Base-by-base conservation (phyloP, 1,140 invertebrate genomes). In the Eurytemora carolleeae region DNA sequence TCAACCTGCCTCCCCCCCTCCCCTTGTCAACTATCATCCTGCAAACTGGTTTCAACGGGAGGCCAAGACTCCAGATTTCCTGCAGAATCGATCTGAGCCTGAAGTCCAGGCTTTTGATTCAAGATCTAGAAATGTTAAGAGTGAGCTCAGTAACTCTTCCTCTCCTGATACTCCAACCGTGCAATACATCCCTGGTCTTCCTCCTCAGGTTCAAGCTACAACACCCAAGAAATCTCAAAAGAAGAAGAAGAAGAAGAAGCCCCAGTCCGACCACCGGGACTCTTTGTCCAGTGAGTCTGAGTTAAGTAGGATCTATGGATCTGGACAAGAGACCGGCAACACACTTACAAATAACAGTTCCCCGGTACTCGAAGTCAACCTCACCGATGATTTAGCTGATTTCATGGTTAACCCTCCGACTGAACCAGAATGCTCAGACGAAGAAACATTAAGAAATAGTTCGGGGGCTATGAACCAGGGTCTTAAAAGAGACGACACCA, bases 1-100 rank as follows among this genome's bases (percentile, higher is more conserved):
- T 23, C n/a, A n/a, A 16, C 60, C 60, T 18, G 52, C 57, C 15
- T 58, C 52, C 25, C 60, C 60, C n/a, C 60, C 60, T 19, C 22
- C 24, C 16, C 31, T 62, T 17, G n/a, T 17, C 16, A 25, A 18
- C 17, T 62, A 62, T 24, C 19, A 55, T 25, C 60, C 60, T 19
- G 54, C 55, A 15, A 54, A 55, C 21, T 62, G 60, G 60, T 44
- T 44, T 44, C 31, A 7, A 7, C 7, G 31, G 31, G n/a, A n/a
- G n/a, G n/a, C n/a, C n/a, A n/a, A n/a, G n/a, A n/a, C n/a, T n/a
- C n/a, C n/a, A n/a, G n/a, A n/a, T n/a, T n/a, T n/a, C n/a, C n/a
- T n/a, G n/a, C n/a, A n/a, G n/a, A n/a, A n/a, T n/a, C n/a, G n/a
- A n/a, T n/a, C n/a, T n/a, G n/a, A n/a, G n/a, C n/a, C n/a, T n/a